These are phyloP conservation scores for Cydia fagiglandana DNA, from an alignment of 1,140 invertebrate genomes.

Conservation along the genomic window DNA sequence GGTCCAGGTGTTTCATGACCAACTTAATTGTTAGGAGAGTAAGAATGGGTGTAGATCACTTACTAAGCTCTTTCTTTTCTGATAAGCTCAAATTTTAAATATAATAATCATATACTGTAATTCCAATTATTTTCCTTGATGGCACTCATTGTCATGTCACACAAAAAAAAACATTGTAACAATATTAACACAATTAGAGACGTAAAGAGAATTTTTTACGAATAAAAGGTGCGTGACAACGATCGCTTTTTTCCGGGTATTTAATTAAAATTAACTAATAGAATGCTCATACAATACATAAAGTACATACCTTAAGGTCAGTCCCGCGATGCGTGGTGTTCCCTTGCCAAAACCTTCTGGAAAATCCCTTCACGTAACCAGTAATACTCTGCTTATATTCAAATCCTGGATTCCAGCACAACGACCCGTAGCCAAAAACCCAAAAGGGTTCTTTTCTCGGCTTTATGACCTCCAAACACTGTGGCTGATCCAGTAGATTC, in stretches of 20 bases:
- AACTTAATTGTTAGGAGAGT: too few relatives aligned
- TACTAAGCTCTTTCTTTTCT: too few relatives aligned
- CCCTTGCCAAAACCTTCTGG: slow-evolving; percentile 92
- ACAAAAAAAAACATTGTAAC: not conserved
- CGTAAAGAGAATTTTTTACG: not conserved
- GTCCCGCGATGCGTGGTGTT: slow-evolving; percentile 90
- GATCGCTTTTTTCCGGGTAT: not conserved
- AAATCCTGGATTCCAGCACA: slow-evolving; percentile 94
- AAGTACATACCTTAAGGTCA: slow-evolving; percentile 86
- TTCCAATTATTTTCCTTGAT: too few relatives aligned
- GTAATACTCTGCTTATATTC: slow-evolving; percentile 84
- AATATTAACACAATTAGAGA: not conserved
- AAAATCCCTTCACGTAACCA: slow-evolving; percentile 87
- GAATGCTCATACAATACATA: slow-evolving; percentile 35
- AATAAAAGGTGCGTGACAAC: not conserved
- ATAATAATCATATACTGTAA: too few relatives aligned
- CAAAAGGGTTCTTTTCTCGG: slow-evolving; percentile 79
- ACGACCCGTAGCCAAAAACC: slow-evolving; percentile 93
- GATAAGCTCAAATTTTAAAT: too few relatives aligned
- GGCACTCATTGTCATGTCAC: not conserved
- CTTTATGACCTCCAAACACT: slow-evolving; percentile 35
- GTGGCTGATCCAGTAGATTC: slow-evolving; percentile 29
- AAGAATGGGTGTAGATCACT: too few relatives aligned
- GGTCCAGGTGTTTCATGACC: too few relatives aligned
- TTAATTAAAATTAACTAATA: slow-evolving; percentile 21